Base-by-base conservation (phyloP, 2,797 vertebrate genomes). In the Hoplostethus atlanticus region DNA sequence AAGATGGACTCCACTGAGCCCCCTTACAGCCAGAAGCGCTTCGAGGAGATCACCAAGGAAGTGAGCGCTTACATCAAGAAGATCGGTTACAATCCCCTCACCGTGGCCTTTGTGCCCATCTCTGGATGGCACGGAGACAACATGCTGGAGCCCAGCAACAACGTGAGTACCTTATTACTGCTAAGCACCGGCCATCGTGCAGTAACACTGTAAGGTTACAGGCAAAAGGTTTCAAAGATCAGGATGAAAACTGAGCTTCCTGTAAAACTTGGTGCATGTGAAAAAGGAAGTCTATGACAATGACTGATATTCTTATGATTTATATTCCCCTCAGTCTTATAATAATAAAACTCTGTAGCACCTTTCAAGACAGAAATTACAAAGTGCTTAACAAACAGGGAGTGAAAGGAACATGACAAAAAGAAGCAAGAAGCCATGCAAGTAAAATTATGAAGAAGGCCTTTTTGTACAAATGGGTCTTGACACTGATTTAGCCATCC, bases 1-100 rank as follows among this genome's bases (percentile, higher is more conserved):
- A 95, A 96, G 86, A 96, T 95, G 95, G 95, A 95, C 90, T 95
- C 93, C 84, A 95, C 95, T 0, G 95, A 95, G 86, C 95, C 95
- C 67, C 91, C 93, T 6, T 96, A 95, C 93, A 95, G 93, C 91
- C 92, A 94, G 90, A 25, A 71, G 21, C 94, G 95, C 71, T 95
- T 84, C 2, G 94, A 95, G 79, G 95, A 96, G 44, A 96, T 96
- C 92, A 85, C 80, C 28, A 96, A 95, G 91, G 95, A 96, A 92
- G 95, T 96, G 77, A 91, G 91, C 75, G 62, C 91, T 52, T 96
- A 95, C 93, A 95, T 95, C 93, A 95, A 96, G 90, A 96, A 96
- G 91, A 95, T 95, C 17, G 95, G 95, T 48, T 96, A 95, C 94
- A 95, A 95, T 82, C 94, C 95, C 0, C 80, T 82, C n/a, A 59